A percentile compares a stretch with the other conserved stretches of the same genome.
phyloP scores from a whole-genome alignment of 2,113 vertebrate species.

The Mixornis gularis region DNA sequence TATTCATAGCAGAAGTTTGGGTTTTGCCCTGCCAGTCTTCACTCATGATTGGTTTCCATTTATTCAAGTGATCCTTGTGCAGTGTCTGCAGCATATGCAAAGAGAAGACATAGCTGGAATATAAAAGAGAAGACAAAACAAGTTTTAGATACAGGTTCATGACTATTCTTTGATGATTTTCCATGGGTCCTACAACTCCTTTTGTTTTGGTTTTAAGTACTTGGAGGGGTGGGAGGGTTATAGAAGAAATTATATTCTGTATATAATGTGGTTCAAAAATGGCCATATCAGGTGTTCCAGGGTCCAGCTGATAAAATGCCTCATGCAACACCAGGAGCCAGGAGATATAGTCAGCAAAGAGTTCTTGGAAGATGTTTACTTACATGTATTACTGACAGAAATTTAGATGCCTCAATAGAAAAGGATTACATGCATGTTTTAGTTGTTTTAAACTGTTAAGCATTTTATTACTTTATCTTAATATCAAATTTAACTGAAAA shows the following conservation, averaged over 20 bases:
- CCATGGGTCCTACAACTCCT: background rate
- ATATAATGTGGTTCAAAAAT: background rate
- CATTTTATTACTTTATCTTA: background rate
- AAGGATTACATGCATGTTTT: background rate
- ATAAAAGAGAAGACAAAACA: background rate
- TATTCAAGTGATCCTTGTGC: background rate
- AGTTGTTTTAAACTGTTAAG: background rate
- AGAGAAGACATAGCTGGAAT: background rate
- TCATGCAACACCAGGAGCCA: background rate
- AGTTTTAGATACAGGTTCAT: background rate
- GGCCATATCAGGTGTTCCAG: accelerated
- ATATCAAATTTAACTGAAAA: background rate
- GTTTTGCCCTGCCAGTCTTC: background rate
- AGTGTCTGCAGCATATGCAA: background rate
- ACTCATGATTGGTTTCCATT: background rate
- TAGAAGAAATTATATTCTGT: background rate
- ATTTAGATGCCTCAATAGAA: background rate
- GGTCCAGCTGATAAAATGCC: background rate
- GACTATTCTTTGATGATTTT: background rate
- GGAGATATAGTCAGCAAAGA: background rate
- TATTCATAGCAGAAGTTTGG: background rate
- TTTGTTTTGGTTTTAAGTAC: background rate
- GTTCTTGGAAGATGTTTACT: background rate
- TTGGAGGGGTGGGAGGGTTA: background rate
- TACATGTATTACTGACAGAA: background rate